Conservation (phyloP, 2,113 vertebrate genomes). For the Regulus satrapa region DNA sequence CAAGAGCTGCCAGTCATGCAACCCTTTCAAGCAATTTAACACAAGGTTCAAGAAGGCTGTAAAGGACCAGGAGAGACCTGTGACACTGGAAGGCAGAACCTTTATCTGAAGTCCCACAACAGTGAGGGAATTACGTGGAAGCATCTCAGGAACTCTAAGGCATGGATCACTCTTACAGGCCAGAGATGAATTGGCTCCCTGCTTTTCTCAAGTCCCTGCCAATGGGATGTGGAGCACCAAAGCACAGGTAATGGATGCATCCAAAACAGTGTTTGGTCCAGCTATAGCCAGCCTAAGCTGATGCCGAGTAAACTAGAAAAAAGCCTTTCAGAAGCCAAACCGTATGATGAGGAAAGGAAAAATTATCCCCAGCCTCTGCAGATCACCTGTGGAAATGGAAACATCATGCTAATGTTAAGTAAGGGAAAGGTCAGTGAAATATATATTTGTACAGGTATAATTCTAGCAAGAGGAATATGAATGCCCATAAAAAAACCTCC, state of each 20-base stretch:
- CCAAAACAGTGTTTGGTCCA: background rate
- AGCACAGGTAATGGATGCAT: background rate
- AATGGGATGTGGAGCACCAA: background rate
- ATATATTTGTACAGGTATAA: background rate
- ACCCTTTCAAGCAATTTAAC: background rate
- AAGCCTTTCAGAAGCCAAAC: background rate
- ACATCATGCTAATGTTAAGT: background rate
- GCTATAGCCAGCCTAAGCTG: background rate
- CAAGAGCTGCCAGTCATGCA: background rate
- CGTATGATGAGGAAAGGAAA: background rate
- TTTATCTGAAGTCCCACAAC: background rate
- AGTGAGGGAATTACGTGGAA: background rate
- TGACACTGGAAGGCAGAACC: background rate
- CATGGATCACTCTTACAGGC: fast-evolving
- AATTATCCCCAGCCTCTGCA: background rate
- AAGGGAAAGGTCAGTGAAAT: background rate
- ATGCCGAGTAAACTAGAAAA: background rate
- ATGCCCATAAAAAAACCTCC: background rate
- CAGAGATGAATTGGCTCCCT: background rate
- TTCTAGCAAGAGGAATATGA: background rate
- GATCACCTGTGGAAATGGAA: background rate
- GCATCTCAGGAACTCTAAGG: background rate
- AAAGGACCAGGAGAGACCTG: background rate
- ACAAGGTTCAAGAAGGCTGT: background rate
- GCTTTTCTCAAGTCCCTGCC: background rate